Evolutionary conservation across 2,797 vertebrate genomes (phyloP).

Genomic region (Clarias fuscus): DNA sequence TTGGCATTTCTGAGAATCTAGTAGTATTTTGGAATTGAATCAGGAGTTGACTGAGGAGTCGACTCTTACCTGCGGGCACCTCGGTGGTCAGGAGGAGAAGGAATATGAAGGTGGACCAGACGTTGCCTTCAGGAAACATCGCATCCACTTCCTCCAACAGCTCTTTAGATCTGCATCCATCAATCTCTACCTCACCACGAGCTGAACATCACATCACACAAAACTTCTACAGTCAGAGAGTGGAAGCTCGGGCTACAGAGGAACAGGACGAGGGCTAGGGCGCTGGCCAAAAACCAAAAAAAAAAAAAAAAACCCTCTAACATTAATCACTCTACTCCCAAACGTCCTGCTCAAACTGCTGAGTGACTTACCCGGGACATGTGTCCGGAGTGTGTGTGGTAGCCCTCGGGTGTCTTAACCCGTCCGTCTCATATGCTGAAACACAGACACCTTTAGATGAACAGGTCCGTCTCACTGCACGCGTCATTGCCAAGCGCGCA

Average conservation of each 20-base stretch:
- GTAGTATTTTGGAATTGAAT: not conserved
- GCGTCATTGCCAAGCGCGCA: constrained; percentile 11
- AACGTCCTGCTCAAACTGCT: not conserved
- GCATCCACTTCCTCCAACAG: constrained; percentile 32
- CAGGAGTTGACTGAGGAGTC: not conserved
- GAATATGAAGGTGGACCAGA: constrained; percentile 35
- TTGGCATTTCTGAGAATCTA: not conserved
- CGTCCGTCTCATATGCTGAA: not conserved
- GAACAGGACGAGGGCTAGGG: not conserved
- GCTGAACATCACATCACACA: constrained; percentile 25
- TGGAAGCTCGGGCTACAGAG: not conserved
- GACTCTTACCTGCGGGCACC: constrained; percentile 33
- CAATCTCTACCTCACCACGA: constrained; percentile 6
- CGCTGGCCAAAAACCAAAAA: not conserved
- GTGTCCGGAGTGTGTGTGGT: not conserved
- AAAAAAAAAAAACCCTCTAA: not conserved
- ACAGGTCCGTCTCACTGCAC: not conserved
- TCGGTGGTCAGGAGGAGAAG: constrained; percentile 28
- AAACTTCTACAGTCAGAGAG: not conserved
- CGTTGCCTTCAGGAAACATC: constrained; percentile 48
- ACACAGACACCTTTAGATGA: not conserved
- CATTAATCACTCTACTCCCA: too few species aligned
- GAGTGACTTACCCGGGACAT: constrained; percentile 39
- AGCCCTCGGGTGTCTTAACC: not conserved
- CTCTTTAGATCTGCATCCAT: constrained; percentile 5